Percentiles rank a stretch among this genome's conserved stretches.
phyloP scores from a whole-genome alignment of 2,888 invertebrate genomes.

The Thymelicus lineola region DNA sequence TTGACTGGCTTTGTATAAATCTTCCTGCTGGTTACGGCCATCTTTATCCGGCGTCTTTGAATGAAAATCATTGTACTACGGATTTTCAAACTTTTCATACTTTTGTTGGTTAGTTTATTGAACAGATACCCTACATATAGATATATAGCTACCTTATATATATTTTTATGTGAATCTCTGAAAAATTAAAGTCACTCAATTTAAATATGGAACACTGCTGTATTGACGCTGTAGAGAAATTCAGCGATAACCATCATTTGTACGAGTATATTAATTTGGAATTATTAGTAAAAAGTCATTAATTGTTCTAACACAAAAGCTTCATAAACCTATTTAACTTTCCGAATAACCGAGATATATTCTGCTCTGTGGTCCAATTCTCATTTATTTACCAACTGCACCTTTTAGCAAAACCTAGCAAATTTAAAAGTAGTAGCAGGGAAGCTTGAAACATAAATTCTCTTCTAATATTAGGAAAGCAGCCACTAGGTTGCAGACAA shows the following conservation, averaged over 20 bases:
- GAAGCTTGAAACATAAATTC: constrained; percentile 43
- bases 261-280: too few relatives aligned
- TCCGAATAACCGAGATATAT: too few relatives aligned
- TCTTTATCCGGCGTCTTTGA: neutral
- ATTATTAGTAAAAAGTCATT: too few relatives aligned
- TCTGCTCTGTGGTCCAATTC: neutral
- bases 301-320: neutral
- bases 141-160: too few relatives aligned
- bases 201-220: too few relatives aligned
- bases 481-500: constrained; percentile 14
- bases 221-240: too few relatives aligned
- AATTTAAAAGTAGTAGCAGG: constrained; percentile 42
- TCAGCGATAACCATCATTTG: too few relatives aligned
- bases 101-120: too few relatives aligned
- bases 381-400: constrained; percentile 9
- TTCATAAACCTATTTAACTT: neutral
- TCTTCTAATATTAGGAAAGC: constrained; percentile 40
- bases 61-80: neutral
- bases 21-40: neutral
- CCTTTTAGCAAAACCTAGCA: constrained; percentile 21
- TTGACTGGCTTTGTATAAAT: neutral
- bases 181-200: too few relatives aligned
- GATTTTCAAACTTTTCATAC: too few relatives aligned
- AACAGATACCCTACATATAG: too few relatives aligned
- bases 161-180: too few relatives aligned